Percentiles rank a stretch among this genome's conserved stretches.
Evolutionary conservation across 30 jellyfish, hydroid and myxozoan species (phyloP).

Genomic region (Catostylus mosaicus): DNA sequence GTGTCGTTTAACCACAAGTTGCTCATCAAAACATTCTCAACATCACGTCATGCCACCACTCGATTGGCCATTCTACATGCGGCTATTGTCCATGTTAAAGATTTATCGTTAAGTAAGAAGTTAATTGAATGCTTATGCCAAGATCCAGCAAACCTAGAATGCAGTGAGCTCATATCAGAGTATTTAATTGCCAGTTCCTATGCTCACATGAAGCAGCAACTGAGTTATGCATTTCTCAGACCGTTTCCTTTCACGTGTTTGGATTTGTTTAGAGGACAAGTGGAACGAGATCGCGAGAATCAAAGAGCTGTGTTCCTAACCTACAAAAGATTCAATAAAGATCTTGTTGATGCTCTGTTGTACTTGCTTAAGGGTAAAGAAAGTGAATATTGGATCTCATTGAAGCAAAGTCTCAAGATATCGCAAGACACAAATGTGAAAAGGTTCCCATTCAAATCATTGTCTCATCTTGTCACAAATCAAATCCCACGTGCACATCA

Average conservation of each 20-base stretch:
- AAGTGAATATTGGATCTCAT: constrained; percentile 46
- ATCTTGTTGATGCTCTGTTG: constrained; percentile 50
- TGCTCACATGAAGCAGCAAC: constrained; percentile 70
- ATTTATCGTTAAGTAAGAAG: constrained; percentile 48
- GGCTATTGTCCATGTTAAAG: constrained; percentile 81
- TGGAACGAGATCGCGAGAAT: constrained; percentile 76
- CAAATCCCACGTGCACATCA: not conserved
- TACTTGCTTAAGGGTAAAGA: constrained; percentile 57
- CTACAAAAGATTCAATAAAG: constrained; percentile 63
- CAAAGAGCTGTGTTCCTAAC: constrained; percentile 49
- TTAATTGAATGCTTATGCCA: constrained; percentile 79
- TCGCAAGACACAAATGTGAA: constrained; percentile 49
- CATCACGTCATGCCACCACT: constrained; percentile 60
- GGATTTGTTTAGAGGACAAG: constrained; percentile 78
- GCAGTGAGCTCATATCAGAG: constrained; percentile 73
- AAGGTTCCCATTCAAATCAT: constrained; percentile 63
- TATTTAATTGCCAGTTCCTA: constrained; percentile 75
- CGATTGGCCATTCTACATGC: constrained; percentile 82
- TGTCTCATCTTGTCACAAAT: too few relatives aligned
- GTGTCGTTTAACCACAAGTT: constrained; percentile 33
- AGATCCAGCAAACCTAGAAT: constrained; percentile 90
- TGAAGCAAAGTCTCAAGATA: constrained; percentile 31
- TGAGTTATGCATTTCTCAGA: constrained; percentile 41
- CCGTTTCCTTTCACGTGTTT: constrained; percentile 76
- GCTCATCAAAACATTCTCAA: constrained; percentile 49